Base-by-base conservation (phyloP, 2,888 invertebrate species). In the Rhyacophila evoluta region DNA sequence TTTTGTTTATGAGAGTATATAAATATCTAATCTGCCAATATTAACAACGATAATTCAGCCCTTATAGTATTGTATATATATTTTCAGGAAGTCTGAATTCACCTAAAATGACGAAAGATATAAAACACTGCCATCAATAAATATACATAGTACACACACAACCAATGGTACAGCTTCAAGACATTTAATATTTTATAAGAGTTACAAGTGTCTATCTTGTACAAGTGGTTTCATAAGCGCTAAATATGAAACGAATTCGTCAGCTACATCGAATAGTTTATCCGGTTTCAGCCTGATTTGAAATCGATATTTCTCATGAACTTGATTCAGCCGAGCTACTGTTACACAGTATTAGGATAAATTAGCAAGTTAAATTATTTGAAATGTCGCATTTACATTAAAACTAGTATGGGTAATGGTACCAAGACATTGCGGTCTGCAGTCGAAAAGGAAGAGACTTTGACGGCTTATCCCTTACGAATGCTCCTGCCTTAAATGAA, bases 311-410 rank as follows among this genome's bases (percentile, higher is more conserved):
- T 55, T 55, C 55, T 55, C 55, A 19, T 55, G 55, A 55, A 55
- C 55, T 55, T 55, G 55, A 55, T 55, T 55, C 55, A 55, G 25
- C 19, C 55, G 19, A 19, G 25, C 55, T 55, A 8, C 55, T 55
- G 55, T 55, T 55, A 41, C 15, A 19, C 15, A 55, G 55, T 8
- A 55, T 55, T 55, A 55, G 25, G 55, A 25, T 55, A 55, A 55
- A 55, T 55, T 55, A 55, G 55, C 55, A 55, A 55, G 55, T 55
- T 19, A 55, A 55, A 55, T 55, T 55, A 55, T 55, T 55, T 55
- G 6, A 19, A 55, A 55, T 55, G 55, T 55, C 19, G 25, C 55
- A 55, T 55, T 55, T 55, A 55, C 41, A 41, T 41, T 41, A 41
- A 41, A 41, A 41, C 55, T 15, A 55, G 55, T 55, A 55, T 19